These are phyloP conservation scores for Sinocyclocheilus anophthalmus DNA, from an alignment of 2,113 vertebrate genomes.

Conservation along the genomic window DNA sequence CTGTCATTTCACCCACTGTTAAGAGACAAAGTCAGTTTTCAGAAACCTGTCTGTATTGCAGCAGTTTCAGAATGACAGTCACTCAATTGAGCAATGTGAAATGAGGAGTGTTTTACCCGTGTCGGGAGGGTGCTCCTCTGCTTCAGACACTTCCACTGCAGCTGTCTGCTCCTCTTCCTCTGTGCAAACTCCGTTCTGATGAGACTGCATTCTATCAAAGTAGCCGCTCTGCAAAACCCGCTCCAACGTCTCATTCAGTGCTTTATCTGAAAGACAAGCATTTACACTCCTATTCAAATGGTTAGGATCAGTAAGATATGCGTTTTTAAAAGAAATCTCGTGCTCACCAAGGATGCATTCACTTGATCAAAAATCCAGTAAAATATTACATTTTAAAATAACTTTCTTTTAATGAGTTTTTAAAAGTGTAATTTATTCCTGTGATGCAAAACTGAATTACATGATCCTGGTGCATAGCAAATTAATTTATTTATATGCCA, in stretches of 20 bases:
- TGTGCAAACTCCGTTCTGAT: slow-evolving; percentile 91
- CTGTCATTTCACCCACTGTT: slow-evolving; percentile 86
- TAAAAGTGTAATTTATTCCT: background rate
- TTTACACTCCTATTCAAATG: background rate
- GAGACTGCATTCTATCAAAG: slow-evolving; percentile 88
- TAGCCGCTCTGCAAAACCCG: slow-evolving; percentile 91
- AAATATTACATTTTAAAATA: background rate
- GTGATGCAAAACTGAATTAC: background rate
- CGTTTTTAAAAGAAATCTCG: background rate
- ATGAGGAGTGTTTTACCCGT: slow-evolving; percentile 73
- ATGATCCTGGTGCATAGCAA: background rate
- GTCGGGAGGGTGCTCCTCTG: slow-evolving; percentile 84
- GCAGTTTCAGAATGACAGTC: slow-evolving; percentile 29
- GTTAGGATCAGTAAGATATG: background rate
- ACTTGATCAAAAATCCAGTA: background rate
- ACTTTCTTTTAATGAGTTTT: background rate
- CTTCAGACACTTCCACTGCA: slow-evolving; percentile 69
- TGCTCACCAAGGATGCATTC: background rate
- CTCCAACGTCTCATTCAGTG: slow-evolving; percentile 87
- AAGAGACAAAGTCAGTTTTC: slow-evolving; percentile 29
- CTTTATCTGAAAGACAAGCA: slow-evolving; percentile 81
- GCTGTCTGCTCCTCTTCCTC: slow-evolving; percentile 81
- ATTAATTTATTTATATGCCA: background rate
- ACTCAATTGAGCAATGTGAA: background rate
- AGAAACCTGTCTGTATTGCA: slow-evolving; percentile 26